Conservation (phyloP, 2,797 vertebrate genomes). For the Allobates femoralis region DNA sequence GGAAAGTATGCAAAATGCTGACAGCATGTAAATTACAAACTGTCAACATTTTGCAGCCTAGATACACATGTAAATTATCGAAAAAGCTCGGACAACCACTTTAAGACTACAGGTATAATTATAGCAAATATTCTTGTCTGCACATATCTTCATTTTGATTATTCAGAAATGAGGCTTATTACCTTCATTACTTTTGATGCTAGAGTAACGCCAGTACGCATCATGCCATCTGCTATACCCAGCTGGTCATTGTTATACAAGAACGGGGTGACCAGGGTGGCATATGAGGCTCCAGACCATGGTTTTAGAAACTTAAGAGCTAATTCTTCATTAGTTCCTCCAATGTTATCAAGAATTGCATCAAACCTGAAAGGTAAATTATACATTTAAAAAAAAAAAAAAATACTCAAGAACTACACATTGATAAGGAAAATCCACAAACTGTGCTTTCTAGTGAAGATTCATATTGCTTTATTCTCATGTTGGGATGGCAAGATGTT, state of each 20-base stretch:
- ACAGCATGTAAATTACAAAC: too few species aligned
- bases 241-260: conserved; percentile 89
- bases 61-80: too few species aligned
- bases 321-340: conserved; percentile 90
- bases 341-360: conserved; percentile 92
- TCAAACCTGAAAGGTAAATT: conserved; percentile 82
- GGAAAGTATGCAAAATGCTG: too few species aligned
- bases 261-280: conserved; percentile 94
- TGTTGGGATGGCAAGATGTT: not conserved
- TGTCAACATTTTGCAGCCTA: too few species aligned
- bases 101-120: too few species aligned
- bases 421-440: not conserved
- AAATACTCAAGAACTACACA: not conserved
- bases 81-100: too few species aligned
- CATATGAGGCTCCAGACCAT: conserved; percentile 91
- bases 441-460: not conserved
- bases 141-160: not conserved
- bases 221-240: conserved; percentile 93
- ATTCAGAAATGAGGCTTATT: conserved; percentile 52
- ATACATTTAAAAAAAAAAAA: not conserved
- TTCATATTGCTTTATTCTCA: not conserved
- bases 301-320: conserved; percentile 86
- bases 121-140: not conserved
- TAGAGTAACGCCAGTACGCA: conserved; percentile 85
- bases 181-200: conserved; percentile 88